These are phyloP conservation scores for Gymnoscelis rufifasciata DNA, from an alignment of 2,888 invertebrate genomes.

Conservation along the genomic window DNA sequence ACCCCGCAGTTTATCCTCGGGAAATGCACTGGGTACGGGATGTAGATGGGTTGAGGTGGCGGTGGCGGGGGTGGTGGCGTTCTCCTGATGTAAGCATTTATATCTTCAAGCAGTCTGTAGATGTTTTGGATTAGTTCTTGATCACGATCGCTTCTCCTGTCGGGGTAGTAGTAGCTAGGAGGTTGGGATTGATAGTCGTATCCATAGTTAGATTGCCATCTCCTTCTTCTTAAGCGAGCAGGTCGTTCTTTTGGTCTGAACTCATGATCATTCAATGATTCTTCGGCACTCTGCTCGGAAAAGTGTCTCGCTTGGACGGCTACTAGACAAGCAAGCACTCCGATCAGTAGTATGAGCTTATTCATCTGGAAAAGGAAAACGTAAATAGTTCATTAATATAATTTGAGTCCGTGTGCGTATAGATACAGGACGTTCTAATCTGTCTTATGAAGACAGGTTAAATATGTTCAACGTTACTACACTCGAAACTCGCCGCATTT, in stretches of 20 bases:
- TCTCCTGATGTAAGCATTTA: slow-evolving; percentile 42
- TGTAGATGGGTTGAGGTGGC: slow-evolving; percentile 57
- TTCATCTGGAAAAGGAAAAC: slow-evolving; percentile 61
- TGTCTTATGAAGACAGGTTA: too few relatives aligned
- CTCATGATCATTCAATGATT: slow-evolving; percentile 31
- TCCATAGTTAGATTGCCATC: slow-evolving; percentile 51
- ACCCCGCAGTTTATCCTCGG: slow-evolving; percentile 37
- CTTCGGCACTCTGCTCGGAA: slow-evolving; percentile 37
- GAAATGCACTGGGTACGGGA: slow-evolving; percentile 55
- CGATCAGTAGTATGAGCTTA: slow-evolving; percentile 38
- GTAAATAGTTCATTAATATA: slow-evolving; percentile 25
- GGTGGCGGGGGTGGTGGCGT: slow-evolving; percentile 41
- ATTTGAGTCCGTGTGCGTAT: slow-evolving; percentile 16
- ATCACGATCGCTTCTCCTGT: slow-evolving; percentile 46
- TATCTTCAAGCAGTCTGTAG: slow-evolving; percentile 52
- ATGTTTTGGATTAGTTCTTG: slow-evolving; percentile 51
- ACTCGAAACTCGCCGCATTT: too few relatives aligned
- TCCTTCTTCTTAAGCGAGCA: slow-evolving; percentile 46
- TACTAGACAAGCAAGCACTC: slow-evolving; percentile 40
- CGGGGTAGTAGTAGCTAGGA: slow-evolving; percentile 42
- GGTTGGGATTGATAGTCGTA: slow-evolving; percentile 45
- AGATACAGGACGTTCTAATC: slow-evolving; percentile 5
- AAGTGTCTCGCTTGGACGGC: slow-evolving; percentile 44
- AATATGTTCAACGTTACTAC: too few relatives aligned
- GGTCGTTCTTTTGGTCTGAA: slow-evolving; percentile 34